A percentile compares a stretch with the other conserved stretches of the same genome.
Conservation (phyloP, 2,888 invertebrate genomes). For the Trachelus iudaicus region DNA sequence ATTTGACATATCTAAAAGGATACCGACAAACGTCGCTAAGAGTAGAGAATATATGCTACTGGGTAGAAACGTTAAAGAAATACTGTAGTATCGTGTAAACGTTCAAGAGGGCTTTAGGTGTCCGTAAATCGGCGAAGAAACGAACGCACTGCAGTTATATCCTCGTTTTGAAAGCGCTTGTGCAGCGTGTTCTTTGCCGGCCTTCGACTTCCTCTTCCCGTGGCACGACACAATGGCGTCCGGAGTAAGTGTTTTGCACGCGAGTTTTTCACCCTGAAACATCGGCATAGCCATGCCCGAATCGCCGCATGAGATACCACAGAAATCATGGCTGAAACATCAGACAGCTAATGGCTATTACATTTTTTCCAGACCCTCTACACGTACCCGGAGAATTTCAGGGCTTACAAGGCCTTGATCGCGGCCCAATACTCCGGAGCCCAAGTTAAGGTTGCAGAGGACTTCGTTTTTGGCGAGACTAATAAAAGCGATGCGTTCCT, state of each 20-base stretch:
- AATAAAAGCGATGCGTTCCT: slow-evolving; percentile 88
- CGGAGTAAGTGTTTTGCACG: slow-evolving; percentile 66
- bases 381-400: slow-evolving; percentile 98
- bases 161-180: slow-evolving; percentile 1
- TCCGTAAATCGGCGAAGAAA: neutral
- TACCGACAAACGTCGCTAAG: no score
- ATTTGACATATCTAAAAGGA: no score
- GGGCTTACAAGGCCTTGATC: slow-evolving; percentile 97
- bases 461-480: slow-evolving; percentile 94
- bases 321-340: slow-evolving; percentile 7
- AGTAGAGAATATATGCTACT: no score
- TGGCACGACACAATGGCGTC: slow-evolving; percentile 67
- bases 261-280: slow-evolving; percentile 53
- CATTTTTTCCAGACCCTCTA: slow-evolving; percentile 86
- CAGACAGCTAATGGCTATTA: neutral
- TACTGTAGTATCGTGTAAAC: neutral
- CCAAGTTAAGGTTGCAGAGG: slow-evolving; percentile 82
- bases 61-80: neutral
- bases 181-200: slow-evolving; percentile 50
- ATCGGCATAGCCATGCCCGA: slow-evolving; percentile 41
- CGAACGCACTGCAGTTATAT: neutral
- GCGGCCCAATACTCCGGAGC: slow-evolving; percentile 96
- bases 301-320: slow-evolving; percentile 1
- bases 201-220: slow-evolving; percentile 64
- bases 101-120: neutral